These are phyloP conservation scores for Oedothorax gibbosus DNA, from an alignment of 1,140 invertebrate genomes.

Conservation along the genomic window DNA sequence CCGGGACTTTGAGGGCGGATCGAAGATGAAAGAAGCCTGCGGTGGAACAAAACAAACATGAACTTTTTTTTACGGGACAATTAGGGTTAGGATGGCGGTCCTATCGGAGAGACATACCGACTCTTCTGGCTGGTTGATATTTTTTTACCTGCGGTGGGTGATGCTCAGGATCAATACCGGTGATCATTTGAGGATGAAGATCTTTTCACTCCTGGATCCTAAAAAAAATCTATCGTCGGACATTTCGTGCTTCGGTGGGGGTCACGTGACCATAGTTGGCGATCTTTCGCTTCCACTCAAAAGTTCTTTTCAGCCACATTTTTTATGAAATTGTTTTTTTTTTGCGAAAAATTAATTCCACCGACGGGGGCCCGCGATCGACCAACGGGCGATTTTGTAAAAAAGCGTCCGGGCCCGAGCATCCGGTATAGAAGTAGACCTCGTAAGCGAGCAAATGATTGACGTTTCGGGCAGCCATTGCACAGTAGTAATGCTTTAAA, in stretches of 20 bases:
- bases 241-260: too few relatives aligned
- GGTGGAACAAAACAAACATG: slow-evolving; percentile 47
- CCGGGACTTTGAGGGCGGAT: not conserved
- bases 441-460: not conserved
- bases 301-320: not conserved
- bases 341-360: not conserved
- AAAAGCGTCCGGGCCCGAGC: too few relatives aligned
- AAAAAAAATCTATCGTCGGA: not conserved
- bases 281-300: too few relatives aligned
- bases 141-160: not conserved
- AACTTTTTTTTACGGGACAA: not conserved
- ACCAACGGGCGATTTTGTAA: too few relatives aligned
- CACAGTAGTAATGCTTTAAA: slow-evolving; percentile 4
- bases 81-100: slow-evolving; percentile 40
- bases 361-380: not conserved
- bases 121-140: not conserved
- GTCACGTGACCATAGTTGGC: too few relatives aligned
- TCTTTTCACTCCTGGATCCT: slow-evolving; percentile 9
- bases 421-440: not conserved
- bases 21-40: not conserved
- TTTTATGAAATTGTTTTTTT: slow-evolving; percentile 8
- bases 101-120: not conserved
- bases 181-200: not conserved
- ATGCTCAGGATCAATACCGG: not conserved
- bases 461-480: slow-evolving; percentile 22